Base-by-base conservation (phyloP, 2,888 invertebrate genomes). In the Drosophila birchii region DNA sequence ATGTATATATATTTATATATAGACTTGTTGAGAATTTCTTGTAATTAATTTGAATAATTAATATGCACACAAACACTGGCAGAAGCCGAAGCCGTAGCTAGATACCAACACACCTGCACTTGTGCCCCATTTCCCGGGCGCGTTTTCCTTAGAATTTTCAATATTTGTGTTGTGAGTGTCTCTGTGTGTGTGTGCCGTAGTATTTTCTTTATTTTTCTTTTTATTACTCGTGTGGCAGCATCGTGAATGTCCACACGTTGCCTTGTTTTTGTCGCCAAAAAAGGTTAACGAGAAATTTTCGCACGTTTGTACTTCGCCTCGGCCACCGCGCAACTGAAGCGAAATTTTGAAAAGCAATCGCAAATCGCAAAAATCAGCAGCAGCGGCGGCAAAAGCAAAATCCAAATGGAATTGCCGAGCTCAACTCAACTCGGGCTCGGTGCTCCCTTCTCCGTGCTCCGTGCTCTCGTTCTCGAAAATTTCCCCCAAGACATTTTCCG, bases 21-120 rank as follows among this genome's bases (percentile, higher is more conserved):
- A 59, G 71, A 81, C 71, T 78, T 69, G 75, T 70, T 70, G 68
- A 79, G 70, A 78, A 79, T 80, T 70, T 70, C 61, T 69, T 75
- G 78, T 81, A 86, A 86, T 88, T 85, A 86, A 79, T 88, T 85
- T 84, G 68, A 88, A 86, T 88, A 81, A 86, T 88, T 88, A 88
- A 84, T 86, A 86, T 83, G 75, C 77, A 80, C 36, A 64, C 69
- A 62, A 68, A 49, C 39, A 62, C 34, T 16, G 20, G 49, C 34
- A 49, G 14, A 23, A 23, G 41, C 23, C 16, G 41, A 5, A 53
- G 26, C 44, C 43, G 43, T 36, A 18, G 60, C 58, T 43, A 75
- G 69, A 61, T 66, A 75, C 51, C 71, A 76, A 83, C 86, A 84
- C 88, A 84, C 83, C 88, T 83, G 88, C 61, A 86, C 63, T 80